These are phyloP conservation scores for Lasioglossum morio DNA, from an alignment of 2,888 invertebrate species.

Conservation along the genomic window DNA sequence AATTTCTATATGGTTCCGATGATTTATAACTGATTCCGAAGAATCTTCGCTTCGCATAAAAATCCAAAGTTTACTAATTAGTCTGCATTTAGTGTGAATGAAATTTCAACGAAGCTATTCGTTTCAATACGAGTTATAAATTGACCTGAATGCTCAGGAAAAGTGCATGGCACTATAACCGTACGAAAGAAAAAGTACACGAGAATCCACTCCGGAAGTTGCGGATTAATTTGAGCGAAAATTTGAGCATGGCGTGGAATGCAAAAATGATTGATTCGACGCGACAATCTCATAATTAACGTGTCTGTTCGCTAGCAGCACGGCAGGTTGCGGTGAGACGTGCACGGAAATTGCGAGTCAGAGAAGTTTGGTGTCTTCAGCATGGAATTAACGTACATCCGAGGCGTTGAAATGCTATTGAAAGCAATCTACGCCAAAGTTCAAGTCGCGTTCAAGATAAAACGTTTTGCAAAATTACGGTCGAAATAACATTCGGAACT, in stretches of 20 bases:
- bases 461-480: not conserved
- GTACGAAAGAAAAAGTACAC: not conserved
- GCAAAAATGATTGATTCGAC: constrained; percentile 6
- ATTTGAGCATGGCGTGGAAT: not conserved
- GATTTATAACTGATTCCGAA: not conserved
- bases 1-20: too few relatives aligned
- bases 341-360: not conserved
- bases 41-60: not conserved
- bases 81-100: not conserved
- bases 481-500: not conserved
- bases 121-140: not conserved
- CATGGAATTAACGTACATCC: not conserved
- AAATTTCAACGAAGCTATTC: not conserved
- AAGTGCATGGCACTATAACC: not conserved
- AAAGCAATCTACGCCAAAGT: not conserved
- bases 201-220: not conserved
- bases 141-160: not conserved
- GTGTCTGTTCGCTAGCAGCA: not conserved
- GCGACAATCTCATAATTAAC: not conserved
- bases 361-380: not conserved
- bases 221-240: not conserved
- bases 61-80: not conserved
- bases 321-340: not conserved
- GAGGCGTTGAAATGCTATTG: not conserved
- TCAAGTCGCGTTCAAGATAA: not conserved